Evolutionary conservation across 2,113 vertebrate species (phyloP), one percentile per base, ranked within the genome.

Genomic region (Nymphicus hollandicus): DNA sequence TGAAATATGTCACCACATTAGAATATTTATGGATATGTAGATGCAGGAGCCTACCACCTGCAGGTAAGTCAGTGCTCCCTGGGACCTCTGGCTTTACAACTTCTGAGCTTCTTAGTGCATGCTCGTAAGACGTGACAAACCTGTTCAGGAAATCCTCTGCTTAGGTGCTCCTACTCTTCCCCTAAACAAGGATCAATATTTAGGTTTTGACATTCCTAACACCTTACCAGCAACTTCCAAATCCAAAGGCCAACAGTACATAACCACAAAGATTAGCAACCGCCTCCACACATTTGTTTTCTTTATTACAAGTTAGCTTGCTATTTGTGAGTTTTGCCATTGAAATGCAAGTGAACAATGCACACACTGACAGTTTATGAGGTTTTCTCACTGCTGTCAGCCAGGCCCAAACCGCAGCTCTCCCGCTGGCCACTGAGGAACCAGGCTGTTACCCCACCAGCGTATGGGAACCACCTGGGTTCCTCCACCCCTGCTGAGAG

Each of bases 351-450:
- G 31, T 11, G 23, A 81, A 29, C 29, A 56, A 24, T 44, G 35
- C 0, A 35, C 5, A 55, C 6, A 6, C 6, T 41, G 72, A 53
- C 10, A 50, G 25, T 14, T 70, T 58, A 72, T 39, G 52, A 69
- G 41, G 39, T 24, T 86, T 81, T 61, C 7, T 0, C 8, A 9
- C 27, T n/a, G 49, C 37, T 89, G 65, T 33, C 63, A 13, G 41
- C 22, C 35, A 61, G 28, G 16, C 25, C 37, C 29, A 69, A 93
- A 56, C 18, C 2, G 0, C 58, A 77, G 25, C n/a, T 43, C 41
- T 53, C 43, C 37, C 1, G 1, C 1, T 0, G n/a, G 66, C n/a
- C 28, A 11, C 37, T 3, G 4, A 64, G 22, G 37, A 37, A 31
- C 25, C 55, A 28, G 20, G 41, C 13, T 66, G 53, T 24, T 43